Evolutionary conservation across 2,113 vertebrate genomes (phyloP).

Genomic region (Grus americana): DNA sequence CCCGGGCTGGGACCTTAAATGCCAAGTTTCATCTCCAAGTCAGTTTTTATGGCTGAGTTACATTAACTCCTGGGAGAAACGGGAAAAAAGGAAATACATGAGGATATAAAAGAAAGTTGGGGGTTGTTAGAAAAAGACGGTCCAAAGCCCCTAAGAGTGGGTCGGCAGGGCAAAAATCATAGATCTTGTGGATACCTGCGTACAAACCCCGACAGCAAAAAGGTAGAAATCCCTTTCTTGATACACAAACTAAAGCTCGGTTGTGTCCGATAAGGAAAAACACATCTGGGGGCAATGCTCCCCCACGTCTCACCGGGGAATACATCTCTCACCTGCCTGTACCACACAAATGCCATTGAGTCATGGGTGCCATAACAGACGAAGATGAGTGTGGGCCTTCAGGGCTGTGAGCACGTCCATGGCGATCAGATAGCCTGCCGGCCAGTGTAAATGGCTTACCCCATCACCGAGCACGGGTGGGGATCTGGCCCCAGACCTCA

Average conservation of each 20-base stretch:
- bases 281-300: background rate
- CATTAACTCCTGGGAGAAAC: background rate
- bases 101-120: background rate
- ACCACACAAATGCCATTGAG: background rate
- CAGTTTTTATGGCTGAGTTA: constrained; percentile 42
- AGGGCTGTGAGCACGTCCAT: accelerated
- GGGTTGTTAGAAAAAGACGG: background rate
- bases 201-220: background rate
- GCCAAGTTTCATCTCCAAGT: constrained; percentile 65
- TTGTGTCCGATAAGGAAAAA: background rate
- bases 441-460: accelerated
- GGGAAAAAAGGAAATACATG: background rate
- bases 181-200: accelerated
- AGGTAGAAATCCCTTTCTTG: background rate
- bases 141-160: background rate
- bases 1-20: constrained; percentile 57
- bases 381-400: accelerated
- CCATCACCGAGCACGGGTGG: accelerated
- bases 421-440: background rate
- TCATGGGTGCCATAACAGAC: background rate
- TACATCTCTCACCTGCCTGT: background rate
- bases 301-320: background rate
- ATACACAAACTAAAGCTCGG: background rate
- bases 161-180: background rate
- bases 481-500: background rate